Base-by-base conservation (phyloP, 2,888 invertebrate genomes). In the Luffia ferchaultella region DNA sequence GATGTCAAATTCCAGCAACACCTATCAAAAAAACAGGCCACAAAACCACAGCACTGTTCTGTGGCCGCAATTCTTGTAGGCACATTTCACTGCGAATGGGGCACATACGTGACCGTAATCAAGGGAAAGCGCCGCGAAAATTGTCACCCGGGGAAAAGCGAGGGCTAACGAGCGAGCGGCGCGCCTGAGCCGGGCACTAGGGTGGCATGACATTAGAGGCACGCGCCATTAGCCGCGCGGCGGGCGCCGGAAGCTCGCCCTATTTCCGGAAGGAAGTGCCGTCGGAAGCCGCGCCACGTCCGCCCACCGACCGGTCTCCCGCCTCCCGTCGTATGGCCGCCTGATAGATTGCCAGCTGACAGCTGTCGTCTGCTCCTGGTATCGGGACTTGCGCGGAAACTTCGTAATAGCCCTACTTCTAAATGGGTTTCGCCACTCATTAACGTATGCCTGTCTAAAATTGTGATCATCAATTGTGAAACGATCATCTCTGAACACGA, bases 221-320 rank as follows among this genome's bases (percentile, higher is more conserved):
- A 73, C 72, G 77, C 63, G 64, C 64, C 64, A 65, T 67, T 65
- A 67, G 69, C 59, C 60, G 50, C 52, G 51, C 51, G 53, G 60
- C 43, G 43, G 58, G 60, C 61, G 56, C 69, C 75, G 79, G 76
- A 79, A 76, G 42, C 73, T 76, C 76, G 76, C 76, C 77, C 80
- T 79, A 82, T 82, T 80, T 82, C 82, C 82, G 78, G 66, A 68
- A 72, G 79, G 80, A 80, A 78, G 73, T 68, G 64, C 65, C 64
- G 65, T 72, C 72, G 79, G 77, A 76, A 73, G 76, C 48, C 42
- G 41, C 19, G 42, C 48, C 48, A 18, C 40, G 48, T 48, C 48
- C 48, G 48, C 48, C 18, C 48, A 41, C 41, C 15, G 48, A 41
- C 41, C 48, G 40, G 18, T 41, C 48, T 40, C 40, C 12, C 30